Evolutionary conservation across 2,113 vertebrate species (phyloP).

Genomic region (Prionailurus viverrinus): DNA sequence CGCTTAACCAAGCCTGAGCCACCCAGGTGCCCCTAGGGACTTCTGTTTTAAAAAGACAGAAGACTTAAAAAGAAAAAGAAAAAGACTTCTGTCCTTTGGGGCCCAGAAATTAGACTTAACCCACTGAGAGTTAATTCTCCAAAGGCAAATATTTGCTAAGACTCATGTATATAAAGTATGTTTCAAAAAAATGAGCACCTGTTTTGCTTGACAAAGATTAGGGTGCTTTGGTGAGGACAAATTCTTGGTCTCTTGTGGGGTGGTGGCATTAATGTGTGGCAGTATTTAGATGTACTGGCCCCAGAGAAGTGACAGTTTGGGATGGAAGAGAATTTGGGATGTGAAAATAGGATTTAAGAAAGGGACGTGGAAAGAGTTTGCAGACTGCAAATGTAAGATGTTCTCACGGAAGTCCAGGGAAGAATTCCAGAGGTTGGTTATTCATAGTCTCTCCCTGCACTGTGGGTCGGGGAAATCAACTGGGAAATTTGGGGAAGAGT

Average conservation of each 20-base stretch:
- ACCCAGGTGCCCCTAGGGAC: not conserved
- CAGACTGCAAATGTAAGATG: not conserved
- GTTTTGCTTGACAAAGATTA: not conserved
- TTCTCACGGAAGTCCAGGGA: not conserved
- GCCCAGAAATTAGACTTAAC: not conserved
- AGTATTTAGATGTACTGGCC: not conserved
- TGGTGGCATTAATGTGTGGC: not conserved
- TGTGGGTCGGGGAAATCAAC: not conserved
- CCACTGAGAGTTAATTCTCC: not conserved
- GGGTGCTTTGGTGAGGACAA: not conserved
- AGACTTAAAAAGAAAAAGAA: too few species aligned
- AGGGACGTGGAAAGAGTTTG: not conserved
- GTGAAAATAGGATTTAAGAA: not conserved
- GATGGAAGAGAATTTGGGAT: not conserved
- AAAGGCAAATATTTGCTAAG: not conserved
- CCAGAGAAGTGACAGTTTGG: not conserved
- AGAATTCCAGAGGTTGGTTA: not conserved
- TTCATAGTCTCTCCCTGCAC: not conserved
- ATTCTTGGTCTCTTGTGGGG: not conserved
- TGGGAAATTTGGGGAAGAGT: not conserved
- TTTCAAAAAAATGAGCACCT: not conserved
- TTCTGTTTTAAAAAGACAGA: conserved; percentile 7
- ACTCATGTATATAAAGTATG: not conserved
- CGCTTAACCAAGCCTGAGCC: too few species aligned
- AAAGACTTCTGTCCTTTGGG: not conserved